Evolutionary conservation across 2,113 vertebrate species (phyloP), one percentile per base, ranked within the genome.

Genomic region (Pedetes capensis): DNA sequence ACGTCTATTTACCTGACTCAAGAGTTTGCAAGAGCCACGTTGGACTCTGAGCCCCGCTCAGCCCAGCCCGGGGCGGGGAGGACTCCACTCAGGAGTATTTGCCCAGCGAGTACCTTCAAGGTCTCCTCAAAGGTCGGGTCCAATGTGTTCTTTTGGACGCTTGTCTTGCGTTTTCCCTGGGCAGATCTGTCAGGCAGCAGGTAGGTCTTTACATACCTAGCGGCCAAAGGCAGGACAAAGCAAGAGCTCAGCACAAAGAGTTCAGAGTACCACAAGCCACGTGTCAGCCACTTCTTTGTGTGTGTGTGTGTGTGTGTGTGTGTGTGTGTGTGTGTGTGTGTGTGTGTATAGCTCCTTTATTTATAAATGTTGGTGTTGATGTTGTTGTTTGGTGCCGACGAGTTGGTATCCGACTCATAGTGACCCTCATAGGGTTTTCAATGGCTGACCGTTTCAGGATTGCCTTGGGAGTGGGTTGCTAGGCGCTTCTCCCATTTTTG

Each of bases 191-290:
- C 99, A 0, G 99, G 99, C 87, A 99, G 98, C 86, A 99, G 97
- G 76, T 98, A 98, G 89, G 99, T 96, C 95, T 99, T 99, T 17
- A 99, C 98, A n/a, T 99, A 99, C 84, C 99, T 99, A 81, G 66
- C 16, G 55, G 71, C 51, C 4, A 95, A 74, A 93, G 5, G 47
- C 34, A 90, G 55, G 78, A 29, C 22, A 42, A 37, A 53, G 27
- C 37, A 42, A 29, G 6, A 42, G 23, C 20, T 81, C 44, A 34
- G 25, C 34, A 9, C 32, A 32, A 2, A 23, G 57, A 44, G 37
- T 17, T 6, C 5, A 8, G 42, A 27, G 22, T 13, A 44, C 5
- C 3, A 51, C 9, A 79, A 8, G 0, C 3, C 8, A 34, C 32
- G 1, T 7, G 3, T 3, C 47, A 44, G 71, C 4, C 0, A 23